phyloP scores from a whole-genome alignment of 2,888 invertebrate species.

The Parnassius apollo region DNA sequence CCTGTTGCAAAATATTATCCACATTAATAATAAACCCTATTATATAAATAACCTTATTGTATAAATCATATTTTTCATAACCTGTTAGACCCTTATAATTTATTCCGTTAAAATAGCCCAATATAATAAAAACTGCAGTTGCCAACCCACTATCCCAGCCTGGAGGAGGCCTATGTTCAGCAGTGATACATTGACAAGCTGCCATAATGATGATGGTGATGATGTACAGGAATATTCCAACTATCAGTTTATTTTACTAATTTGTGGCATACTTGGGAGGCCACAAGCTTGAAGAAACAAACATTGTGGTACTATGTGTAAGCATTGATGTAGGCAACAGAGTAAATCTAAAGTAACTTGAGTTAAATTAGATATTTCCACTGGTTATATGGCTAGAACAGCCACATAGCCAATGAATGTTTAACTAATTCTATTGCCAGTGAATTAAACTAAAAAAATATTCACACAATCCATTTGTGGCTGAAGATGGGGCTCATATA shows the following conservation, averaged over 20 bases:
- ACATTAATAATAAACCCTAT: not conserved
- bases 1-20: conserved; percentile 72
- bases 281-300: conserved; percentile 59
- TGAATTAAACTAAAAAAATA: conserved; percentile 1
- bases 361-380: conserved; percentile 64
- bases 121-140: too few relatives aligned
- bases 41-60: too few relatives aligned
- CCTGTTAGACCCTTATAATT: too few relatives aligned
- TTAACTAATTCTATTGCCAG: conserved; percentile 52
- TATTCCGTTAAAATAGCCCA: too few relatives aligned
- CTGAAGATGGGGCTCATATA: too few relatives aligned
- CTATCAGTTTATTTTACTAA: not conserved
- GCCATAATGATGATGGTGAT: too few relatives aligned
- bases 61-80: too few relatives aligned
- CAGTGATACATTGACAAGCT: too few relatives aligned
- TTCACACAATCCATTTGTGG: too few relatives aligned
- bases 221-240: not conserved
- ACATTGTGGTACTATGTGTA: conserved; percentile 76
- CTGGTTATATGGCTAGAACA: conserved; percentile 63
- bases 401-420: conserved; percentile 59
- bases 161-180: too few relatives aligned
- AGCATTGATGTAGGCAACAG: conserved; percentile 62
- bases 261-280: conserved; percentile 79
- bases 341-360: conserved; percentile 41
- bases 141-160: too few relatives aligned